Base-by-base conservation (phyloP, 2,113 vertebrate genomes). In the Thunnus thynnus region DNA sequence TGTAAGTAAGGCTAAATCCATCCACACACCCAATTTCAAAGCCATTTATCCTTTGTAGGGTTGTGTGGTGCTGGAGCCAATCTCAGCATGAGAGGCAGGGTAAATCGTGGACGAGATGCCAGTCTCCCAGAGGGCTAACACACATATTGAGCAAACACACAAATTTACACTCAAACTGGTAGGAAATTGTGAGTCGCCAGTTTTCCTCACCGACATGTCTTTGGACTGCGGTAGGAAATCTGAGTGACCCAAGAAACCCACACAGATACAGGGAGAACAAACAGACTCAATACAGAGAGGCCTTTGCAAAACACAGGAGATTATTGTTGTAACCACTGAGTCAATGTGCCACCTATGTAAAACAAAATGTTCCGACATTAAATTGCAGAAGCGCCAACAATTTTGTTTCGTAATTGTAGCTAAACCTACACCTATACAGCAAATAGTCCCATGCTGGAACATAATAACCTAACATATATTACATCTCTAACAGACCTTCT, bases 401-500 rank as follows among this genome's bases (percentile, higher is more conserved):
- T 10, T 41, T 41, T 41, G 36, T 41, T 41, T 41, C 7, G 17
- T 14, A 60, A 60, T 17, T 32, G 13, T 41, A 41, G 57, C n/a
- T 41, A 20, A 20, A 57, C 22, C 5, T n/a, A 13, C 14, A 18
- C 22, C 18, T 3, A 22, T 2, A 41, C 8, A 30, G 14, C 20
- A 25, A 75, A 47, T 68, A 11, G 17, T 81, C 51, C 60, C 20
- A 32, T 13, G 30, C 3, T 17, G 4, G 4, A 58, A 41, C 5
- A 54, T 1, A 57, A 52, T 57, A 71, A 52, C 5, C 25, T 16
- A 30, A 44, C 4, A 55, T 32, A 25, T 13, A 17, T n/a, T 17
- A 11, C 51, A 14, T 10, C 58, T 41, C 7, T 52, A 22, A 67
- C 89, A 97, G 97, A 98, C 87, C 96, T 98, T 65, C 92, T 98